A percentile compares a stretch with the other conserved stretches of the same genome.
Conservation (phyloP, 2,113 vertebrate species). For the Malurus cyaneus region DNA sequence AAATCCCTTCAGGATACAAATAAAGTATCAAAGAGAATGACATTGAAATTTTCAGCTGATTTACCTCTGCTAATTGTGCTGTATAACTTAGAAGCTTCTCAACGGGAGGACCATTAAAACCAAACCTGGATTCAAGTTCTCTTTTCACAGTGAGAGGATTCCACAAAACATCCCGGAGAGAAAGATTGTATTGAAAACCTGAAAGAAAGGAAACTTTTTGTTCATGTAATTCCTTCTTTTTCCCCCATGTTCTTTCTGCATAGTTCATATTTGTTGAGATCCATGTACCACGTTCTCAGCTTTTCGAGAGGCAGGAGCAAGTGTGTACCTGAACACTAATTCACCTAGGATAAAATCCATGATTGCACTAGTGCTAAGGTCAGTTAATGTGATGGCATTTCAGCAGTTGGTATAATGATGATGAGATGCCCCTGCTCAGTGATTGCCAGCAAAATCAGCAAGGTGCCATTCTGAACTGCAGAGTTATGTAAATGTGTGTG, state of each 20-base stretch:
- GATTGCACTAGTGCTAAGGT: not conserved
- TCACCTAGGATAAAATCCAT: not conserved
- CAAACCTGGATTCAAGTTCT: slow-evolving; percentile 61
- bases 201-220: not conserved
- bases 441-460: not conserved
- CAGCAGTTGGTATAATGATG: not conserved
- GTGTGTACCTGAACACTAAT: not conserved
- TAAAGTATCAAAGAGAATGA: not conserved
- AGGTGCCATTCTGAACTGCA: not conserved
- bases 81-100: slow-evolving; percentile 59
- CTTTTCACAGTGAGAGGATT: not conserved
- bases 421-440: not conserved
- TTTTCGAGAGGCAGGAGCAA: not conserved
- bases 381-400: not conserved
- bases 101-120: slow-evolving; percentile 1
- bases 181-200: slow-evolving; percentile 48
- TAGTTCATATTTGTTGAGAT: not conserved
- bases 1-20: not conserved
- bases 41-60: not conserved
- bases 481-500: not conserved
- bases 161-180: slow-evolving; percentile 47
- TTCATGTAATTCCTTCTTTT: not conserved
- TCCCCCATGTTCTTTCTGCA: not conserved
- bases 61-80: slow-evolving; percentile 48
- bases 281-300: not conserved